Evolutionary conservation across 2,888 invertebrate species (phyloP).

Genomic region (Disparrhopalites patrizii): DNA sequence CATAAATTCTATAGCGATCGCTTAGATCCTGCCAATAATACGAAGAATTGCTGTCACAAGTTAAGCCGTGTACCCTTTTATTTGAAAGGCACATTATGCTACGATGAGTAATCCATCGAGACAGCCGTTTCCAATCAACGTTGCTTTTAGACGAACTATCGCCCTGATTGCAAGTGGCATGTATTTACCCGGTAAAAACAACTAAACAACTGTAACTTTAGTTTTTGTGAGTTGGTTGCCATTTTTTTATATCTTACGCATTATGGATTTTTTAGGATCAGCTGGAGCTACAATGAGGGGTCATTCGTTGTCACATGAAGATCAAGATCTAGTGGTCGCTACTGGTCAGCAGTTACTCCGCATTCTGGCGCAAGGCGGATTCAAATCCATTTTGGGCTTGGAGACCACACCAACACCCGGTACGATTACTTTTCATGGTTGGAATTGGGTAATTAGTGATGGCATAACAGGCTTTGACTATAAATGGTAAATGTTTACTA

Average conservation of each 20-base stretch:
- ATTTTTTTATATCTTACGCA: background rate
- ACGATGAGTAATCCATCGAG: constrained; percentile 93
- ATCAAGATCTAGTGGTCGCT: constrained; percentile 87
- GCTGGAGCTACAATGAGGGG: constrained; percentile 45
- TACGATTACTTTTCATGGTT: background rate
- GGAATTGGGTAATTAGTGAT: background rate
- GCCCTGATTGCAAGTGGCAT: constrained; percentile 89
- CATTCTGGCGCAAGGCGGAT: constrained; percentile 88
- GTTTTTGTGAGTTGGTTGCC: background rate
- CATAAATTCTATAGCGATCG: too few relatives aligned
- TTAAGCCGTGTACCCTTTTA: background rate
- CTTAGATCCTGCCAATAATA: too few relatives aligned
- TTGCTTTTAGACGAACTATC: constrained; percentile 84
- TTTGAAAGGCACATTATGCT: constrained; percentile 54
- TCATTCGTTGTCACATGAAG: constrained; percentile 67
- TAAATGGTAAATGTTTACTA: constrained; percentile 49
- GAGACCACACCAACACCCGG: constrained; percentile 52
- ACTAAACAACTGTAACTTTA: background rate
- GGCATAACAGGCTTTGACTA: constrained; percentile 13
- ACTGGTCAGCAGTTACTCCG: constrained; percentile 90
- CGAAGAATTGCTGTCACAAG: background rate
- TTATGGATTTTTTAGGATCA: constrained; percentile 50
- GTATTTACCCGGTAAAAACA: constrained; percentile 77
- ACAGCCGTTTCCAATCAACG: constrained; percentile 85
- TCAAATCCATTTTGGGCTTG: constrained; percentile 74